A percentile compares a stretch with the other conserved stretches of the same genome.
phyloP scores from a whole-genome alignment of 2,888 invertebrate genomes.

The Andrena camellia region DNA sequence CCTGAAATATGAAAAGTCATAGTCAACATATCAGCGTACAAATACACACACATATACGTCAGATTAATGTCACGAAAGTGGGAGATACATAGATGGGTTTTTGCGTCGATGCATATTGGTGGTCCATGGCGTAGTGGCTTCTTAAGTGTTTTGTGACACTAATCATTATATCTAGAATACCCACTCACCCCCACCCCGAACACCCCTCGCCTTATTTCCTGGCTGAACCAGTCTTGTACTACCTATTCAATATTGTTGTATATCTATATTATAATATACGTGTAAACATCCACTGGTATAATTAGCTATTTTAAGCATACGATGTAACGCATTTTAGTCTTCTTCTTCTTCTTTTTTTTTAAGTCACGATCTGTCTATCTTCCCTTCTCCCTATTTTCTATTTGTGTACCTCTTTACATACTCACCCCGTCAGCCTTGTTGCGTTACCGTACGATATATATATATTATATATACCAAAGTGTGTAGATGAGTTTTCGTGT shows the following conservation, averaged over 20 bases:
- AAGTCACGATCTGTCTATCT: conserved; percentile 53
- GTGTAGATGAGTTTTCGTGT: conserved; percentile 83
- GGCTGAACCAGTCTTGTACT: conserved; percentile 66
- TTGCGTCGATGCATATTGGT: conserved; percentile 74
- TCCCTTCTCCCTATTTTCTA: conserved; percentile 46
- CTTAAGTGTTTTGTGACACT: conserved; percentile 74
- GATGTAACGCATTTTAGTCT: conserved; percentile 16
- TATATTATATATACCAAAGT: conserved; percentile 65
- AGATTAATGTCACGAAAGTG: conserved; percentile 26
- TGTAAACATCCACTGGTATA: conserved; percentile 63
- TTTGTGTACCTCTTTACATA: conserved; percentile 65
- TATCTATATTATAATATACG: conserved; percentile 59
- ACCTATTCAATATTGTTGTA: conserved; percentile 61
- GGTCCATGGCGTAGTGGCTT: conserved; percentile 79
- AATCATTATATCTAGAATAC: conserved; percentile 68
- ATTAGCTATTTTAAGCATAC: conserved; percentile 58
- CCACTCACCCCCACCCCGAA: conserved; percentile 28
- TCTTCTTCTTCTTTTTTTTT: conserved; percentile 29
- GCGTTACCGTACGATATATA: conserved; percentile 63
- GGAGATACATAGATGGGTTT: conserved; percentile 56
- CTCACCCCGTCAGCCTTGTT: conserved; percentile 52
- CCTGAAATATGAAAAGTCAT: background rate
- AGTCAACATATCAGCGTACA: background rate
- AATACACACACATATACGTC: conserved; percentile 32
- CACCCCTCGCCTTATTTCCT: conserved; percentile 36